phyloP scores from a whole-genome alignment of 35 echinoderm and acorn worm genomes.

The Patiria miniata region DNA sequence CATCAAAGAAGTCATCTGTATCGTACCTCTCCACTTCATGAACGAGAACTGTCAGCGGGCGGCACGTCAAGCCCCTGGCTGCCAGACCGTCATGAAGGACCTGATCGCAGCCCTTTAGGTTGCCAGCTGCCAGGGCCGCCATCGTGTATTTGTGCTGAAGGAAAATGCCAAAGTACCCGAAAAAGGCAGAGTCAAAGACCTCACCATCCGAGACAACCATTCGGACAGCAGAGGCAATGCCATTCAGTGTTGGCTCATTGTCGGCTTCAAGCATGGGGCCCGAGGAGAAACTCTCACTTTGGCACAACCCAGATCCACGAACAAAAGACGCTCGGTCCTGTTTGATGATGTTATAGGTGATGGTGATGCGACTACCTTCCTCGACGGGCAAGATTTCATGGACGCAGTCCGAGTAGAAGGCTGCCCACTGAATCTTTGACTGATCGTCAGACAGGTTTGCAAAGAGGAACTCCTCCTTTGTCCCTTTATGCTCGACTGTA shows the following conservation, averaged over 20 bases:
- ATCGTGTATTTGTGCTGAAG: background rate
- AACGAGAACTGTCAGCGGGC: background rate
- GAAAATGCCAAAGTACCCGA: background rate
- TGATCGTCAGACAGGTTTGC: background rate
- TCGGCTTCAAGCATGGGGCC: background rate
- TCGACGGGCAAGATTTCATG: slow-evolving; percentile 10
- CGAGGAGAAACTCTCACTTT: background rate
- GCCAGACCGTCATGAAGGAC: background rate
- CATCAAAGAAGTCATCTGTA: background rate
- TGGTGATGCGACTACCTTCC: background rate
- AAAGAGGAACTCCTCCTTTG: background rate
- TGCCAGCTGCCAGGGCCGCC: background rate
- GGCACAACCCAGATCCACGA: background rate
- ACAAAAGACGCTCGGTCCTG: background rate
- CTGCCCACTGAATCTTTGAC: slow-evolving; percentile 15
- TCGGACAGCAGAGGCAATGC: background rate
- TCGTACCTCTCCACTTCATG: background rate
- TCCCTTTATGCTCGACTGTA: background rate
- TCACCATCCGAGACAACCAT: background rate
- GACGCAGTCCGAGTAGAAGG: slow-evolving; percentile 1
- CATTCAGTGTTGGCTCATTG: background rate
- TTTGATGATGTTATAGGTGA: background rate
- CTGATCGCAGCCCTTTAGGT: slow-evolving; percentile 8
- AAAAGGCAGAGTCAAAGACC: too few species aligned
- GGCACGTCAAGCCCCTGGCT: background rate